Conservation (phyloP, 2,113 vertebrate genomes). For the Castor canadensis region DNA sequence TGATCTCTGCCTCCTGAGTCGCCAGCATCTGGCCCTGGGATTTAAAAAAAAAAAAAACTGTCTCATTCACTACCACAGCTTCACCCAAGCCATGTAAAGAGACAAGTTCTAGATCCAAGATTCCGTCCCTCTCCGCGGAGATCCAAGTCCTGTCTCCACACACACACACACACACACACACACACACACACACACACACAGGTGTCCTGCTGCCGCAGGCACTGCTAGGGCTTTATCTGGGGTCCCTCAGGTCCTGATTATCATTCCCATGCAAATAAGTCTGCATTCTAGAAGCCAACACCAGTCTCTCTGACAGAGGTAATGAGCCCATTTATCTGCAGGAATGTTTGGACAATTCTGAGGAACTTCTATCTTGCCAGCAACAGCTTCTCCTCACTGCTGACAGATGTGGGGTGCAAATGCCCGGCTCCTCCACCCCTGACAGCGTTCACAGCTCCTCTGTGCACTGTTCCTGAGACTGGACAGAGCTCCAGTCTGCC, state of each 20-base stretch:
- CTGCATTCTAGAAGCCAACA: background rate
- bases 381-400: background rate
- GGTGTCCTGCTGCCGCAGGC: background rate
- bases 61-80: background rate
- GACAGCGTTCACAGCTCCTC: no score
- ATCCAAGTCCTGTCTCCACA: no score
- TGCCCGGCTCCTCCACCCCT: no score
- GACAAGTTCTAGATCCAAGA: background rate
- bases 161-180: no score
- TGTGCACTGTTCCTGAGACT: background rate
- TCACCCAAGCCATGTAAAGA: no score
- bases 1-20: no score
- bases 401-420: background rate
- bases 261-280: background rate
- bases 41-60: no score
- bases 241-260: no score
- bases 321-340: accelerated
- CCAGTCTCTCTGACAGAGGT: no score
- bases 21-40: no score
- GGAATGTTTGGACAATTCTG: background rate
- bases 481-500: accelerated
- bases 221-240: no score
- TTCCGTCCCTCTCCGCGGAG: background rate
- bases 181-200: accelerated
- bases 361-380: accelerated